Percentiles rank a stretch among this genome's conserved stretches.
Conservation (phyloP, 2,113 vertebrate species). For the Ptilonorhynchus violaceus region DNA sequence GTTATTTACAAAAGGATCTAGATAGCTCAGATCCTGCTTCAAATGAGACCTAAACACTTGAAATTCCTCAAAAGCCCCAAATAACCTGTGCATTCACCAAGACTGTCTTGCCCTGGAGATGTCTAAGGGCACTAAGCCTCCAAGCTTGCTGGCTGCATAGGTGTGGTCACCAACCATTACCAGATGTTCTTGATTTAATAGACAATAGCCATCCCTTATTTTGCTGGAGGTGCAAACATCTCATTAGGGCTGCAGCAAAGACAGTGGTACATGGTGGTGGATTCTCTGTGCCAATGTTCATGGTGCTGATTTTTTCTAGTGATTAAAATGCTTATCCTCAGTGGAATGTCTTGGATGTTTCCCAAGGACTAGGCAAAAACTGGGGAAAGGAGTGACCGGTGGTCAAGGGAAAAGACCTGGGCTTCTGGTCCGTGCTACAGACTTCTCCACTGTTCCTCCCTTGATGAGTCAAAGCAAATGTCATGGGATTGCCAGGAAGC, state of each 20-base stretch:
- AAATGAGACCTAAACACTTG: neutral
- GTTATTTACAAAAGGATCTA: neutral
- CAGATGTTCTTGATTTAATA: neutral
- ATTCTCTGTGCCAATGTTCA: neutral
- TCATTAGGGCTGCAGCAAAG: neutral
- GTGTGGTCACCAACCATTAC: neutral
- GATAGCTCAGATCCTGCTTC: neutral
- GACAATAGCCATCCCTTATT: neutral
- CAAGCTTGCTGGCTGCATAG: neutral
- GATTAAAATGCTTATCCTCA: neutral
- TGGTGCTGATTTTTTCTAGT: neutral
- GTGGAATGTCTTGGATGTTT: fast-evolving
- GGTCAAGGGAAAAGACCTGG: neutral
- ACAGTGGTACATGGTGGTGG: fast-evolving
- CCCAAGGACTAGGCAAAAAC: neutral
- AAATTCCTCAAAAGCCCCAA: neutral
- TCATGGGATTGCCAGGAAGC: neutral
- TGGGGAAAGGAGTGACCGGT: neutral
- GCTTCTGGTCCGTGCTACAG: neutral
- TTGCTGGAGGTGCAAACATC: neutral
- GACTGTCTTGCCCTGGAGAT: neutral
- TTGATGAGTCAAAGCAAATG: neutral
- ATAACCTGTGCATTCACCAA: neutral
- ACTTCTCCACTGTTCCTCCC: neutral
- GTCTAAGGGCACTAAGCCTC: neutral